Evolutionary conservation across 1,140 invertebrate genomes (phyloP).

Genomic region (Coenobita brevimanus): DNA sequence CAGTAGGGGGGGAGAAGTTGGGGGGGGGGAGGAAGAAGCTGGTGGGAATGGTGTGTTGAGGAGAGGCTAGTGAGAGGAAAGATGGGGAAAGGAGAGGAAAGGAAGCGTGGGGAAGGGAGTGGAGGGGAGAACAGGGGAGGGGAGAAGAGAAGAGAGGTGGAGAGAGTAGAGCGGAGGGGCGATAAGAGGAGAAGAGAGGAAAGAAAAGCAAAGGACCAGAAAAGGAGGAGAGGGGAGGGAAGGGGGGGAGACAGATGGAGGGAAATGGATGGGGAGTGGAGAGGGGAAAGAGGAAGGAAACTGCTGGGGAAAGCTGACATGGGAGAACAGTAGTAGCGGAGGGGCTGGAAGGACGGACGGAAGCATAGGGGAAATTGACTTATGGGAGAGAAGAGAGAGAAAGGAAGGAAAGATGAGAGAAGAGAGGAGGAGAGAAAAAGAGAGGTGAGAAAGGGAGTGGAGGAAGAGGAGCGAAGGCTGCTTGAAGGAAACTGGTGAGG

Average conservation of each 20-base stretch:
- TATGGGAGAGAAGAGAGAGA: not conserved
- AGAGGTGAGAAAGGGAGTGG: not conserved
- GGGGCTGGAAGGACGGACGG: no score
- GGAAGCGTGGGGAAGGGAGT: not conserved
- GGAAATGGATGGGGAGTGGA: no score
- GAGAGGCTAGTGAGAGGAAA: no score
- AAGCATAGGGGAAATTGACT: no score
- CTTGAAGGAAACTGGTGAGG: not conserved
- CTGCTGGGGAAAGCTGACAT: no score
- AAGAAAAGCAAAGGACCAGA: not conserved
- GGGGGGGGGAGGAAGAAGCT: not conserved
- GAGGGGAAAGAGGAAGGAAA: no score
- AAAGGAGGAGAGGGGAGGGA: not conserved
- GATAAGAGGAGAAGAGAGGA: not conserved
- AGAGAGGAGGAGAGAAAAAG: not conserved
- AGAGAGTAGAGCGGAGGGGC: not conserved
- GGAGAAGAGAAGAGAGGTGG: not conserved
- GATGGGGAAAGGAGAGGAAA: not conserved
- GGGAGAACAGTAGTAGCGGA: no score
- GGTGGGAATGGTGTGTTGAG: not conserved
- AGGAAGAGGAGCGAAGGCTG: not conserved
- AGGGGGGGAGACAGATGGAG: not conserved
- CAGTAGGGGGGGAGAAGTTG: not conserved
- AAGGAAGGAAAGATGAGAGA: not conserved
- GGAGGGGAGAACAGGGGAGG: no score